Evolutionary conservation across 2,888 invertebrate genomes (phyloP).

Genomic region (Drosophila infuscata): DNA sequence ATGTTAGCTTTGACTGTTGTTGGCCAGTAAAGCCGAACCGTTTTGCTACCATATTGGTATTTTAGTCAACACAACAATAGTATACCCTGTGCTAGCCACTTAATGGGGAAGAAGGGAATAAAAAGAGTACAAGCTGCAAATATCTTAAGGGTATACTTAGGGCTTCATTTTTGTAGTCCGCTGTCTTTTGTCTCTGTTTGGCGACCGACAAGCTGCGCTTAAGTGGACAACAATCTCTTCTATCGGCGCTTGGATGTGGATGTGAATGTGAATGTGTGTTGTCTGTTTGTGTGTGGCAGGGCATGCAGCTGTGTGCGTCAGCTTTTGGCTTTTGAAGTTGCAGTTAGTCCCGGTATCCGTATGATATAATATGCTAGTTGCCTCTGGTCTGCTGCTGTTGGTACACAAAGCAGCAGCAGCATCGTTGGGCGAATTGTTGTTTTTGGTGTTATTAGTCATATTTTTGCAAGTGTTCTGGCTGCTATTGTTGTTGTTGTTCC

Average conservation of each 20-base stretch:
- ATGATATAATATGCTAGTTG: conserved; percentile 67
- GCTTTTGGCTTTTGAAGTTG: conserved; percentile 71
- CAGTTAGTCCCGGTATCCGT: conserved; percentile 69
- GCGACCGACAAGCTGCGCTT: conserved; percentile 49
- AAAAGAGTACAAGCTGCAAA: conserved; percentile 61
- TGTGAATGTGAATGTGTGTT: conserved; percentile 1
- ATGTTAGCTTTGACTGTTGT: not conserved
- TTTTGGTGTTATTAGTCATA: conserved; percentile 72
- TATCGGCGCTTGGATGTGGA: not conserved
- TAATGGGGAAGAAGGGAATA: not conserved
- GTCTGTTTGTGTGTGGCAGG: conserved; percentile 31
- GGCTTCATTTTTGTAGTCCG: conserved; percentile 73
- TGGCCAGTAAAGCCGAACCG: not conserved
- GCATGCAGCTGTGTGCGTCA: conserved; percentile 50
- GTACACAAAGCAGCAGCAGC: conserved; percentile 14
- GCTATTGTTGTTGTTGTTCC: conserved; percentile 37
- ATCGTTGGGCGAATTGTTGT: conserved; percentile 59
- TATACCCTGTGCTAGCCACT: not conserved
- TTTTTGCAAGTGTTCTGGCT: conserved; percentile 47
- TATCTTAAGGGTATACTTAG: conserved; percentile 78
- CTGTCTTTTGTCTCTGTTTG: conserved; percentile 65
- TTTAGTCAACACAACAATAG: not conserved
- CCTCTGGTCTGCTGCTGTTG: conserved; percentile 17
- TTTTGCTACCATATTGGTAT: not conserved
- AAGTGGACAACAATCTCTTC: conserved; percentile 58